Conservation (phyloP, 2,888 invertebrate species). For the Disparrhopalites patrizii region DNA sequence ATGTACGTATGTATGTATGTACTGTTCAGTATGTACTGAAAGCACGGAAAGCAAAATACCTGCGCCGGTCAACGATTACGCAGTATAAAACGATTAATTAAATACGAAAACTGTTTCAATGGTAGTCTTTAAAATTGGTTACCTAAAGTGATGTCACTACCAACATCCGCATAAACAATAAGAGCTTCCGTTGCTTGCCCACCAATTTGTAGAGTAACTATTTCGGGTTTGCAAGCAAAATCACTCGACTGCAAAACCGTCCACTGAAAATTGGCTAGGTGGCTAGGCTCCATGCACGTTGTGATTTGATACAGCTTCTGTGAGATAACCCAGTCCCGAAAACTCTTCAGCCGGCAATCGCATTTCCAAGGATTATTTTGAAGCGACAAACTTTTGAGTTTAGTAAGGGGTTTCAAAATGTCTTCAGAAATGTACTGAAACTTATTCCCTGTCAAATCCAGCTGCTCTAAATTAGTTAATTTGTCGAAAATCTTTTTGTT, state of each 20-base stretch:
- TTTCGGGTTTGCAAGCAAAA: constrained; percentile 77
- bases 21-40: too few species aligned
- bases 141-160: constrained; percentile 65
- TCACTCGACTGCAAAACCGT: constrained; percentile 68
- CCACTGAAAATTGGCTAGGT: constrained; percentile 69
- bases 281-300: constrained; percentile 65
- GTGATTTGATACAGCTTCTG: constrained; percentile 73
- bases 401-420: constrained; percentile 61
- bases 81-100: too few species aligned
- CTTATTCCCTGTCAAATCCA: constrained; percentile 76
- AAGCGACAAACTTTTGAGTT: constrained; percentile 72
- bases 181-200: constrained; percentile 42
- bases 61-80: too few species aligned
- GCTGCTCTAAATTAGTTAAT: constrained; percentile 66
- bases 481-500: constrained; percentile 73
- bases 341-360: constrained; percentile 77
- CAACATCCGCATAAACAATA: constrained; percentile 70
- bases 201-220: constrained; percentile 51
- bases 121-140: too few species aligned
- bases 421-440: constrained; percentile 66
- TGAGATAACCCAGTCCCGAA: constrained; percentile 76
- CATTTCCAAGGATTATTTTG: constrained; percentile 88
- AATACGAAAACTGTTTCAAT: too few species aligned
- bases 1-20: too few species aligned
- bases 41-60: too few species aligned